A percentile compares a stretch with the other conserved stretches of the same genome.
Conservation (phyloP, 2,888 invertebrate species). For the Melinaea menophilus region DNA sequence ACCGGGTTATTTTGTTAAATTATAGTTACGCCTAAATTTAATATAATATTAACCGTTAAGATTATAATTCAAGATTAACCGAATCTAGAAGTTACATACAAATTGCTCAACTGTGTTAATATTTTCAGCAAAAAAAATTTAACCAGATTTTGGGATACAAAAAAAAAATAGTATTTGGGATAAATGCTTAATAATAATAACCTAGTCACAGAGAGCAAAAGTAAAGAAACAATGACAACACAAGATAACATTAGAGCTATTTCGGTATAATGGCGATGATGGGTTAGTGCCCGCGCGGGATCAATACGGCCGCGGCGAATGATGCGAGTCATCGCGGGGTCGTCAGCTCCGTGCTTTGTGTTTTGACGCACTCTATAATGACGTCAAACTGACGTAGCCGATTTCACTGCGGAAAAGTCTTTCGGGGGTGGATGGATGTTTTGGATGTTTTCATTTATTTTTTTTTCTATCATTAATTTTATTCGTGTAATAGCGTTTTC, state of each 20-base stretch:
- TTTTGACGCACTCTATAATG: slow-evolving; percentile 61
- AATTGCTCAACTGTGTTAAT: too few relatives aligned
- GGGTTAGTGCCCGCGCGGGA: slow-evolving; percentile 43
- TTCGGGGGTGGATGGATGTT: slow-evolving; percentile 25
- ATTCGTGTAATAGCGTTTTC: slow-evolving; percentile 8
- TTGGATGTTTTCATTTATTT: slow-evolving; percentile 1
- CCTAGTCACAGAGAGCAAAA: too few relatives aligned
- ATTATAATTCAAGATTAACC: too few relatives aligned
- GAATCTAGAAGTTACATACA: too few relatives aligned
- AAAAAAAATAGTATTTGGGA: too few relatives aligned
- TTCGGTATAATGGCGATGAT: slow-evolving; percentile 22
- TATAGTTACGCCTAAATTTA: too few relatives aligned
- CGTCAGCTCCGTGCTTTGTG: slow-evolving; percentile 66
- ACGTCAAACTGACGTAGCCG: slow-evolving; percentile 44
- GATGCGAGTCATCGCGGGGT: slow-evolving; percentile 68
- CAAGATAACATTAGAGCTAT: slow-evolving; percentile 24
- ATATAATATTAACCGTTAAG: too few relatives aligned
- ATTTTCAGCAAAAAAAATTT: too few relatives aligned
- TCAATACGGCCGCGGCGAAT: slow-evolving; percentile 57
- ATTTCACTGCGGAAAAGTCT: slow-evolving; percentile 38
- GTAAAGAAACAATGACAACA: slow-evolving; percentile 46
- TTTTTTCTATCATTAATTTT: slow-evolving; percentile 20
- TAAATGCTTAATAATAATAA: too few relatives aligned
- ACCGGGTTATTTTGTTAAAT: too few relatives aligned
- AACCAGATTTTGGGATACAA: too few relatives aligned